Conservation (phyloP, 2,113 vertebrate genomes). For the Paraplagusia blochii region DNA sequence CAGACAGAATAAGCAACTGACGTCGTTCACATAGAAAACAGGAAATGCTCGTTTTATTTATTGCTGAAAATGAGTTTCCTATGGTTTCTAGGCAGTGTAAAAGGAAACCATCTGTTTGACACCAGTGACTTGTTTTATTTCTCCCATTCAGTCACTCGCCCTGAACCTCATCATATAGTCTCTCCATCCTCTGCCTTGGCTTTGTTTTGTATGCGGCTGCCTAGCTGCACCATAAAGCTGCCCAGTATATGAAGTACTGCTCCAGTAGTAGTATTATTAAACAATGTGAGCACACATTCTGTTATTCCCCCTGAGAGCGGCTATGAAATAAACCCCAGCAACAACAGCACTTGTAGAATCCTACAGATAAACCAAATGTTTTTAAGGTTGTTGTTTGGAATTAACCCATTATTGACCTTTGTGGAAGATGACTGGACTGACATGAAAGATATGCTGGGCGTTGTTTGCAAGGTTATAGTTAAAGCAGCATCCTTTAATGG, state of each 20-base stretch:
- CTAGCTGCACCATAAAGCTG: slow-evolving; percentile 29
- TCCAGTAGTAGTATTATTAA: slow-evolving; percentile 25
- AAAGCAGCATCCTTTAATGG: neutral
- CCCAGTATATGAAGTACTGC: slow-evolving; percentile 15
- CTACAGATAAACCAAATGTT: neutral
- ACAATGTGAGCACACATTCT: slow-evolving; percentile 22
- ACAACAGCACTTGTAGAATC: slow-evolving; percentile 9
- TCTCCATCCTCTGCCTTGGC: slow-evolving; percentile 2
- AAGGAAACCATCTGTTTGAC: neutral
- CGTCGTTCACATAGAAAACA: too few relatives aligned
- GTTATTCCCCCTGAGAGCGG: slow-evolving; percentile 5
- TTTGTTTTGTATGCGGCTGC: slow-evolving; percentile 21
- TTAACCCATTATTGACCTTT: neutral
- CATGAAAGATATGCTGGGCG: too few relatives aligned
- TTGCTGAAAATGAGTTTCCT: too few relatives aligned
- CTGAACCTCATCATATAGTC: slow-evolving; percentile 14
- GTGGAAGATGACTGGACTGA: too few relatives aligned
- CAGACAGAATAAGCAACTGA: too few relatives aligned
- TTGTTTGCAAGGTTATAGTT: too few relatives aligned
- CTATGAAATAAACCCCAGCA: slow-evolving; percentile 9
- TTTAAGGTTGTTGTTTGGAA: slow-evolving; percentile 8
- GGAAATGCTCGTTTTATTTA: too few relatives aligned
- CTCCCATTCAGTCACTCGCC: slow-evolving; percentile 29
- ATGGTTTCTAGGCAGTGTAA: too few relatives aligned
- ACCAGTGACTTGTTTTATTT: slow-evolving; percentile 30